Evolutionary conservation across 2,888 invertebrate genomes (phyloP).

Genomic region (Metacarcinus magister): DNA sequence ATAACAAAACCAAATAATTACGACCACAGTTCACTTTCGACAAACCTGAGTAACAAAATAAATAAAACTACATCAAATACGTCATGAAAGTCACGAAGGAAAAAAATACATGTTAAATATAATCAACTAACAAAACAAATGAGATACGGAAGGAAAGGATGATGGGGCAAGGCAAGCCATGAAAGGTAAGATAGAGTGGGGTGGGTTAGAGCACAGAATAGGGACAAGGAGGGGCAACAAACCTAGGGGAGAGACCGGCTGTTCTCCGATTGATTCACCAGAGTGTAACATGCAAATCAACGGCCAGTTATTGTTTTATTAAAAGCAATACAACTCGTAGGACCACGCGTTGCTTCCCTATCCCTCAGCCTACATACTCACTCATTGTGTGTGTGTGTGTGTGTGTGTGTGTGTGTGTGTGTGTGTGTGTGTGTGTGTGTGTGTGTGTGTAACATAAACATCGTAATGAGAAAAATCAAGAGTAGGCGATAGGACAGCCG

Average conservation of each 20-base stretch:
- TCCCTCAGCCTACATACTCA: neutral
- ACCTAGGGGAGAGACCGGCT: neutral
- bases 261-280: conserved; percentile 56
- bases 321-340: conserved; percentile 64
- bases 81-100: too few relatives aligned
- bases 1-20: too few relatives aligned
- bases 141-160: neutral
- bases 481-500: too few relatives aligned
- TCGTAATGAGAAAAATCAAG: too few relatives aligned
- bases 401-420: conserved; percentile 55
- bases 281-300: conserved; percentile 68
- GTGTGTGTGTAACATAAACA: neutral
- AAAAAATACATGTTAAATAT: neutral
- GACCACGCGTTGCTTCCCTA: conserved; percentile 34
- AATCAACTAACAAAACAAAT: neutral
- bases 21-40: too few relatives aligned
- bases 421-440: conserved; percentile 40
- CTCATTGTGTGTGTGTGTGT: conserved; percentile 49
- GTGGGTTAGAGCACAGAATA: neutral
- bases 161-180: neutral
- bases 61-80: neutral
- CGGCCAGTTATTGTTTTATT: conserved; percentile 61
- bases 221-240: neutral
- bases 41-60: neutral
- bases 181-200: neutral